These are phyloP conservation scores for Volucella inflata DNA, from an alignment of 2,888 invertebrate species.

Conservation along the genomic window DNA sequence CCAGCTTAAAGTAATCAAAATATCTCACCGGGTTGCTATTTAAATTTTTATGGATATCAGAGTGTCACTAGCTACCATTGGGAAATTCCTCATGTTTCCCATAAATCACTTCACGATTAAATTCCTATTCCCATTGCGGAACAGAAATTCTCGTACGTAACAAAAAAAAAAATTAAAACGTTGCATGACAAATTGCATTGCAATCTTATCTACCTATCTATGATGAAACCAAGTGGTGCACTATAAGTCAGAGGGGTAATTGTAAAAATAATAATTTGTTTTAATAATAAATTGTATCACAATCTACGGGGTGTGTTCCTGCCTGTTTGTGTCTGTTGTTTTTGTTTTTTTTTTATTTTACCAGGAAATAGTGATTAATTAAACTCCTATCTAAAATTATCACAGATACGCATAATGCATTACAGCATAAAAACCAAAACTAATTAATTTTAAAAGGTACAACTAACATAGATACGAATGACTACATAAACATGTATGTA, in stretches of 20 bases:
- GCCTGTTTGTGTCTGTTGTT: no score
- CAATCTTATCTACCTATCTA: background rate
- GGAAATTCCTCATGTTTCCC: slow-evolving; percentile 7
- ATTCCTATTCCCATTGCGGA: slow-evolving; percentile 32
- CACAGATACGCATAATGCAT: slow-evolving; percentile 21
- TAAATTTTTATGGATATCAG: slow-evolving; percentile 25
- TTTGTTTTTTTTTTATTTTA: slow-evolving; percentile 14
- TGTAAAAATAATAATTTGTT: slow-evolving; percentile 39
- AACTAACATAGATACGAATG: slow-evolving; percentile 18
- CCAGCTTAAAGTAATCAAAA: slow-evolving; percentile 26
- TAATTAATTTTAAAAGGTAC: slow-evolving; percentile 54
- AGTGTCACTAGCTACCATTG: slow-evolving; percentile 10
- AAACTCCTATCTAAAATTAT: slow-evolving; percentile 47
- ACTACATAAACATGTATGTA: background rate
- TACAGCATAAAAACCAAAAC: slow-evolving; percentile 31
- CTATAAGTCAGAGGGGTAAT: slow-evolving; percentile 6
- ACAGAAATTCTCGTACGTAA: background rate
- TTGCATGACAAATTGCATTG: slow-evolving; percentile 21
- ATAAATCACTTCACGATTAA: slow-evolving; percentile 56
- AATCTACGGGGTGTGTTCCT: slow-evolving; percentile 15
- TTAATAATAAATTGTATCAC: slow-evolving; percentile 48
- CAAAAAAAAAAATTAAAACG: background rate
- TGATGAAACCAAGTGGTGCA: background rate
- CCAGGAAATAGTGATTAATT: slow-evolving; percentile 31
- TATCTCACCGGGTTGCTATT: slow-evolving; percentile 27